Evolutionary conservation across 1,140 invertebrate genomes (phyloP), one percentile per base, ranked within the genome.

Genomic region (Eurytemora carolleeae): DNA sequence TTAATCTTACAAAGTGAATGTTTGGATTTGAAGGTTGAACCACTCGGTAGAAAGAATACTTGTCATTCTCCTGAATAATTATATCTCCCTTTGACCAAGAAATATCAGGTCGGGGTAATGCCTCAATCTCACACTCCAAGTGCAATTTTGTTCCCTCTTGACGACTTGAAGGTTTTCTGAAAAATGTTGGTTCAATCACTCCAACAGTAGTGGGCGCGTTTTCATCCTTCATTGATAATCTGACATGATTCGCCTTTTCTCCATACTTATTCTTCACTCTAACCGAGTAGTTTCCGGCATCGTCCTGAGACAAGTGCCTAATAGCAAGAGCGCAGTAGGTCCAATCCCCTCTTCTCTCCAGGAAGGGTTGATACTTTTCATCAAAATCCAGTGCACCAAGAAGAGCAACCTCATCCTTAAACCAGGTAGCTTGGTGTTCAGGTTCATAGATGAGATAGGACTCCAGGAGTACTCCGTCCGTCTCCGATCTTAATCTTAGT

Each of bases 391-490:
- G 53, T 3, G 53, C 53, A 2, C 60, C 55, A 22, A 55, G 54
- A 18, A 57, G 26, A 19, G 21, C 24, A n/a, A 18, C 24, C 16
- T 53, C 60, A 26, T 62, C 60, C 25, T 62, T 62, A 54, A 58
- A 62, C 60, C 60, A 62, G 23, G 60, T 62, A 22, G 60, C 60
- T n/a, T 57, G 31, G 24, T 62, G 60, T 62, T 62, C 60, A 24
- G 60, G 60, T 25, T 62, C 60, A 57, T 62, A 62, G 21, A 62
- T 62, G 12, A 62, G 53, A 25, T 57, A 62, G 21, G 53, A 62
- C 24, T 62, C 60, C 20, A 62, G 53, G 25, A 62, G 60, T 18
- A 62, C 60, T 16, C 60, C 60, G 25, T 62, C 60, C 18, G 60
- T 62, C 31, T 62, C 60, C 31, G 58, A 54, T 44, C 60, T 19